Evolutionary conservation across 2,888 invertebrate species (phyloP), one percentile per base, ranked within the genome.

Genomic region (Drosophila neonasuta): DNA sequence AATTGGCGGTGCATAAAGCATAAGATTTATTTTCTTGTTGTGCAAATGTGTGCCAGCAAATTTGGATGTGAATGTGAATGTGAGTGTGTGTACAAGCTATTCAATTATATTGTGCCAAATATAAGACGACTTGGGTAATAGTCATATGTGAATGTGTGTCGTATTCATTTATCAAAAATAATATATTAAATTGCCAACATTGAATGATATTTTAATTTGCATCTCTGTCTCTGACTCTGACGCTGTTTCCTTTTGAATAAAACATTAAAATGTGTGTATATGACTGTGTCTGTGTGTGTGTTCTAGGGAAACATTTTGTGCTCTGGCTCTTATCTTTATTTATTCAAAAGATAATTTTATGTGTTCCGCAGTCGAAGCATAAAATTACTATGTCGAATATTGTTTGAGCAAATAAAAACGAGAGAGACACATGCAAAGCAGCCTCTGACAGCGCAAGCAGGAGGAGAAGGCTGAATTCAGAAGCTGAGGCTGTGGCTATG

Each of bases 301-400:
- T 79, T 41, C 51, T 70, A 29, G 73, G 74, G 73, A 74, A 74
- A 74, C 74, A 74, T 74, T 77, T 66, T 61, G 69, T 68, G 75
- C 74, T 73, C 60, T 72, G 71, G 67, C 87, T 83, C 87, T 87
- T 83, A 83, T 83, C 83, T 83, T 83, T 83, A 83, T 83, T 83
- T 83, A 83, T 83, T 83, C 83, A 83, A 83, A 83, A 83, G 87
- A 83, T 83, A 83, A 83, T 83, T 83, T 83, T 83, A 83, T 83
- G 87, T 83, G 83, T 83, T 83, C 87, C 83, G 83, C 83, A 83
- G 83, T 87, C 87, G 83, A 83, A 83, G 83, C 83, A 83, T 83
- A 83, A 83, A 83, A 83, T 83, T 83, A 83, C 83, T 83, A 83
- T 87, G 83, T 83, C 83, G 83, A 83, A 83, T 83, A 83, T 83